Evolutionary conservation across 1,140 invertebrate genomes (phyloP).

Genomic region (Rhopalosiphum padi): DNA sequence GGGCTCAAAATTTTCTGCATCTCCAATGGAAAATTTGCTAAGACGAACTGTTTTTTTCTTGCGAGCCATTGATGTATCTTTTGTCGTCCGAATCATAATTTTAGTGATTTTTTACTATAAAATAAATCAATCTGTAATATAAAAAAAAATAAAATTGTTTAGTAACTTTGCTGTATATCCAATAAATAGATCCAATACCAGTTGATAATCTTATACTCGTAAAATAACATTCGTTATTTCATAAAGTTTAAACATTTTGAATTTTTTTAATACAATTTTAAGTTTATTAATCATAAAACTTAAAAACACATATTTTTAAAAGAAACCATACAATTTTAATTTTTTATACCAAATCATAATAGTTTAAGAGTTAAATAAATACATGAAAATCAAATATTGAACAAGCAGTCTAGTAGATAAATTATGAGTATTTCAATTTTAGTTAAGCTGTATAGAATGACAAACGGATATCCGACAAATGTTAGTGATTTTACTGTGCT

Average conservation of each 20-base stretch:
- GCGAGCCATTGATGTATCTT: neutral
- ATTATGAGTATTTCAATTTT: no score
- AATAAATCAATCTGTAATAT: constrained; percentile 6
- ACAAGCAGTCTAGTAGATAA: no score
- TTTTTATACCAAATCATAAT: neutral
- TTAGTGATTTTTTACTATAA: neutral
- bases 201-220: no score
- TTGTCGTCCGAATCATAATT: neutral
- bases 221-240: no score
- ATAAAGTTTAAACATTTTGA: no score
- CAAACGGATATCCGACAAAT: no score
- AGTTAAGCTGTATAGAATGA: no score
- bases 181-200: no score
- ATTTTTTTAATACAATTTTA: no score
- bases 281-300: no score
- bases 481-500: no score
- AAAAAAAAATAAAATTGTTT: neutral
- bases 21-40: constrained; percentile 11
- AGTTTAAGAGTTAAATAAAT: neutral
- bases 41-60: neutral
- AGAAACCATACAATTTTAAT: neutral
- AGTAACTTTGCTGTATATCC: neutral
- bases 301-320: no score
- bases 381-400: neutral
- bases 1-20: constrained; percentile 45